A percentile compares a stretch with the other conserved stretches of the same genome.
phyloP scores from a whole-genome alignment of 2,888 invertebrate species.

The Smittia aterrima region DNA sequence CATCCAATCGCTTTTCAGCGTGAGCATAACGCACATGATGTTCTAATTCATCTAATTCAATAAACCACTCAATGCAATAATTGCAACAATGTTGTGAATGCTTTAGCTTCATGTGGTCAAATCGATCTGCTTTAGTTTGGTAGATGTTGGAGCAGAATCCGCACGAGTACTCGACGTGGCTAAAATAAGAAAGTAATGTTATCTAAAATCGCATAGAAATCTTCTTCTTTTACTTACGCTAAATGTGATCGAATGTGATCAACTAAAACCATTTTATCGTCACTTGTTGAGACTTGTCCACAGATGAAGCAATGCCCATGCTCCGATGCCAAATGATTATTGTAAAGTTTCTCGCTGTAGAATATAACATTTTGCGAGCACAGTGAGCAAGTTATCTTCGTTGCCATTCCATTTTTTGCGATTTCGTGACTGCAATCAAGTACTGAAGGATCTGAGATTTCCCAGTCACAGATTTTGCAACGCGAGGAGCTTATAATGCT shows the following conservation, averaged over 20 bases:
- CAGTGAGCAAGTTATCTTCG: slow-evolving; percentile 8
- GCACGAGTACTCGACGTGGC: slow-evolving; percentile 19
- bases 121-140: slow-evolving; percentile 14
- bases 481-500: slow-evolving; percentile 9
- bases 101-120: slow-evolving; percentile 5
- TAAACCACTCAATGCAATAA: not conserved
- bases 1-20: slow-evolving; percentile 19
- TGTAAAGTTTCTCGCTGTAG: slow-evolving; percentile 27
- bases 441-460: slow-evolving; percentile 16
- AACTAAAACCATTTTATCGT: not conserved
- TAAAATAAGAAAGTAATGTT: not conserved
- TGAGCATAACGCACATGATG: slow-evolving; percentile 8
- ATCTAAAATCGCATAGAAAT: not conserved
- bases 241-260: slow-evolving; percentile 31
- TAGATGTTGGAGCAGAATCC: slow-evolving; percentile 17
- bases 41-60: not conserved
- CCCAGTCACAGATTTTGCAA: slow-evolving; percentile 33
- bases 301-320: slow-evolving; percentile 27
- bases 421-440: slow-evolving; percentile 30
- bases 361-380: slow-evolving; percentile 3
- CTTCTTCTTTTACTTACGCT: not conserved
- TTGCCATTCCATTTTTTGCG: slow-evolving; percentile 4
- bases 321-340: slow-evolving; percentile 24
- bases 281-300: not conserved
- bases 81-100: slow-evolving; percentile 11